phyloP scores from a whole-genome alignment of 2,888 invertebrate genomes.

The Aleiodes alternator region DNA sequence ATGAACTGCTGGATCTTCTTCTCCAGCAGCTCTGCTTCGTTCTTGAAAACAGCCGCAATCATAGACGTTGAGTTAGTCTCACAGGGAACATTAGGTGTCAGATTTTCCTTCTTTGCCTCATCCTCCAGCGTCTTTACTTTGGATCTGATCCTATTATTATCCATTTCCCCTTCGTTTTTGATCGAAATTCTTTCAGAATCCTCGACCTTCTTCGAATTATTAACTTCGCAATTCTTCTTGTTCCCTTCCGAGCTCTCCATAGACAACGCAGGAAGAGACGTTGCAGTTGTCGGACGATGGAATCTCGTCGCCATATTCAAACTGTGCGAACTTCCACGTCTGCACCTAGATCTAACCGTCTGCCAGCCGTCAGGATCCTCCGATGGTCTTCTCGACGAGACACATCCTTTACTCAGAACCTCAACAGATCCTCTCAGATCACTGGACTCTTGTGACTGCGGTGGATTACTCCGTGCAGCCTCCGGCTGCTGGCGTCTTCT shows the following conservation, averaged over 20 bases:
- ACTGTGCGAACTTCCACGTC: conserved; percentile 81
- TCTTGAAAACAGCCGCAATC: conserved; percentile 73
- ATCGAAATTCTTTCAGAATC: conserved; percentile 59
- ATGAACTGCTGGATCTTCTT: conserved; percentile 73
- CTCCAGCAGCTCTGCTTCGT: conserved; percentile 72
- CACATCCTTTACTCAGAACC: conserved; percentile 64
- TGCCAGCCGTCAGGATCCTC: conserved; percentile 87
- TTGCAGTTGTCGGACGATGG: conserved; percentile 89
- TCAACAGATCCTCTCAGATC: conserved; percentile 69
- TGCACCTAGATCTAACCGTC: conserved; percentile 86
- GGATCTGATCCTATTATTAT: background rate
- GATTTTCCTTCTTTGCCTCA: conserved; percentile 50
- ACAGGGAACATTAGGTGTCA: conserved; percentile 50
- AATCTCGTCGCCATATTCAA: conserved; percentile 82
- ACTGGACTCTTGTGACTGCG: conserved; percentile 57
- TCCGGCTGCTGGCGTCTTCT: conserved; percentile 63
- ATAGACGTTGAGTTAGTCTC: conserved; percentile 72
- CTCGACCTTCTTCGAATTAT: conserved; percentile 58
- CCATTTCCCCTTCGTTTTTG: conserved; percentile 63
- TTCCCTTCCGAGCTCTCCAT: conserved; percentile 66
- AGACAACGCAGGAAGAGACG: conserved; percentile 85
- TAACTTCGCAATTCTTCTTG: conserved; percentile 59
- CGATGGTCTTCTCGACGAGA: conserved; percentile 70
- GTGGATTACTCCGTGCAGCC: conserved; percentile 2
- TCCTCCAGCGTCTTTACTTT: conserved; percentile 55